These are phyloP conservation scores for Psilopogon haemacephalus DNA, from an alignment of 2,113 vertebrate genomes.

Conservation along the genomic window DNA sequence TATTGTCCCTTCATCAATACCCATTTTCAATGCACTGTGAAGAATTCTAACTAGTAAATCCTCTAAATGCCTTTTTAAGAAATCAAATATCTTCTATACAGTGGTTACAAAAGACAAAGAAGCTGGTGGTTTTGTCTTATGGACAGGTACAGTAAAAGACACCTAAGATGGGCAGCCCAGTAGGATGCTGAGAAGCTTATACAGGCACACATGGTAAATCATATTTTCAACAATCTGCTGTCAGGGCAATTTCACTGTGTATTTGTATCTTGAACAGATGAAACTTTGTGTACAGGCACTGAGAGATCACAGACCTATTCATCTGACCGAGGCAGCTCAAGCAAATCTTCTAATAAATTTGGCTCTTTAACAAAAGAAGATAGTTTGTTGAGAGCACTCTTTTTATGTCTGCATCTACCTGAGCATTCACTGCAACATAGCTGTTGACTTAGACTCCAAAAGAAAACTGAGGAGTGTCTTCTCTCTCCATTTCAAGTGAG, in stretches of 20 bases:
- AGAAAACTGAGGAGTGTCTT: neutral
- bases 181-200: neutral
- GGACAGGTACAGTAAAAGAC: neutral
- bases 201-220: accelerated
- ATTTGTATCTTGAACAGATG: neutral
- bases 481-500: neutral
- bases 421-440: neutral
- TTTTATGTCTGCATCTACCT: neutral
- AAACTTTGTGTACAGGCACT: neutral
- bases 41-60: neutral
- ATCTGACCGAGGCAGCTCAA: accelerated
- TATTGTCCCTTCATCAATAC: neutral
- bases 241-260: neutral
- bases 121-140: neutral
- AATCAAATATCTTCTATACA: neutral
- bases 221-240: neutral
- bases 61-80: neutral
- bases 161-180: neutral
- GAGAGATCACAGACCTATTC: neutral
- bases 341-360: neutral
- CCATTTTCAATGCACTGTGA: neutral
- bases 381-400: neutral
- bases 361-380: neutral
- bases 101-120: neutral
- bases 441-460: neutral